Evolutionary conservation across 2,797 vertebrate genomes (phyloP), one percentile per base, ranked within the genome.

Genomic region (Stomatorhinus walkeri): DNA sequence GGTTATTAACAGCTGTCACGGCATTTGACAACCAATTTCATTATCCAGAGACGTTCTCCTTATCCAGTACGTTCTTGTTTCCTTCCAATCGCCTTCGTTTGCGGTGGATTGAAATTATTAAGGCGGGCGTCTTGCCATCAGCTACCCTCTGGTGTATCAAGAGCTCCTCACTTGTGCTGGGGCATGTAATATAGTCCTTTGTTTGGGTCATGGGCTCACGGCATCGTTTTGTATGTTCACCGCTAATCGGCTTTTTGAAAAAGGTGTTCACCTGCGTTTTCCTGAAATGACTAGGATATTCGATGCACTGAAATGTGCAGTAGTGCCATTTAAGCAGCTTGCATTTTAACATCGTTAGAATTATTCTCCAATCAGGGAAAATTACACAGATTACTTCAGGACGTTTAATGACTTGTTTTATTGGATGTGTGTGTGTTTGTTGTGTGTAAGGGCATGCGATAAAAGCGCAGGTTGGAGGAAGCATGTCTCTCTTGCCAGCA

Each of bases 1-100:
- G 90, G 85, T 88, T 93, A 91, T 93, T 93, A 93, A 92, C 93
- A 92, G 90, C 91, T 93, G 92, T 92, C 91, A 88, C 7, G 89
- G 89, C 5, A 90, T 92, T 91, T 93, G 52, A n/a, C 59, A 19
- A 43, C 64, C 49, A 49, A 87, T 89, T 68, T 87, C 72, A 89
- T 83, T 87, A 88, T 49, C 89, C 87, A 87, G 90, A 92, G 90
- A 92, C 91, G 89, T 89, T 14, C 90, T 90, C 84, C 91, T 88
- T 85, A 88, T 92, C 90, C 93, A 92, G 90, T 89, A 92, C 92
- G 89, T 90, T 68, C 89, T 88, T 84, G 32, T 89, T 89, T 91
- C 92, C 91, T 89, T 89, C 87, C 8, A 85, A 14, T 49, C 48
- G 22, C 48, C 46, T 85, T 24, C 22, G 9, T 85, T 85, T 51